Evolutionary conservation across 1,140 invertebrate species (phyloP), one percentile per base, ranked within the genome.

Genomic region (Frieseomelitta varia): DNA sequence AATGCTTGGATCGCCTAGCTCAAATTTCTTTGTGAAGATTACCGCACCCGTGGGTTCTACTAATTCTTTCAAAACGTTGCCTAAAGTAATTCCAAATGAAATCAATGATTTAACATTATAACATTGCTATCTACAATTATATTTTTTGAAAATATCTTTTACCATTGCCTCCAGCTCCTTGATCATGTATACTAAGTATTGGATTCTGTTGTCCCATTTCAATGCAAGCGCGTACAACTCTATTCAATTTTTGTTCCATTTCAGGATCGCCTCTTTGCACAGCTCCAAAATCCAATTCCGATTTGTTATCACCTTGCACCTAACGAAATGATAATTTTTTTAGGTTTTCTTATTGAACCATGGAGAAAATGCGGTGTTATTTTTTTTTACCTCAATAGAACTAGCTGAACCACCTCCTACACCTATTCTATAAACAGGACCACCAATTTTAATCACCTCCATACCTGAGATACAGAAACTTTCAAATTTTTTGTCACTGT

Each of bases 181-280:
- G 98, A 94, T 99, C 98, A 93, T 99, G 98, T 86, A 99, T 99
- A 95, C 98, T 98, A 71, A 98, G 95, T 88, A 99, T 99, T 4
- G 99, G 99, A 95, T 99, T 99, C 1, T 95, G 93, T 4, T 96
- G 94, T 27, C 96, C 96, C 90, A 96, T 93, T 95, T 99, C 99
- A 2, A 98, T 95, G 93, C 99, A 99, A 8, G 97, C 98, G 86
- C 99, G 95, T 1, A 99, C 98, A 12, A 99, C 96, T 85, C 99
- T 95, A 94, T 99, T 99, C 19, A 99, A 92, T 94, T 99, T 99
- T 92, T 99, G 98, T 89, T 99, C 99, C 99, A 99, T 99, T 96
- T 99, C 99, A 2, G 99, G 97, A 96, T 99, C 99, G 61, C 99
- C 98, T 95, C 99, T 96, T 95, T 99, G 99, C 0, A 99, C 99